phyloP scores from a whole-genome alignment of 1,140 invertebrate genomes.

The Plutomurus gul region DNA sequence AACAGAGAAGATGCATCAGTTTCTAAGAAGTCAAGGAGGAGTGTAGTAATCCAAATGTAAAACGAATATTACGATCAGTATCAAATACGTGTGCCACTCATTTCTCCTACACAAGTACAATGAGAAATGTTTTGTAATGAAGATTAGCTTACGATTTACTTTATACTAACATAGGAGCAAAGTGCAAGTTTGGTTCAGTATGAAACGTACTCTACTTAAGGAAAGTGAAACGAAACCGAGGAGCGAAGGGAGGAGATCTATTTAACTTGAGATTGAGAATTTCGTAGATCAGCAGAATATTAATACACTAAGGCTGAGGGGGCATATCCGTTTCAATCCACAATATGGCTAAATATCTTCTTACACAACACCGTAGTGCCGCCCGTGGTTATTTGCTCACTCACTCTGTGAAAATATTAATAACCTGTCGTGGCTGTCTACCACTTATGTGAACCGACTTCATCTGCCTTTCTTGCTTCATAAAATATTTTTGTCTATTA shows the following conservation, averaged over 20 bases:
- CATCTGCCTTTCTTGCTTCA: neutral
- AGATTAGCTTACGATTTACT: neutral
- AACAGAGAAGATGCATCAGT: no score
- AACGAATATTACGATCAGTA: no score
- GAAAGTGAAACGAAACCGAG: neutral
- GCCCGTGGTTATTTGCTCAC: slow-evolving; percentile 28
- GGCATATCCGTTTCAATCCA: neutral
- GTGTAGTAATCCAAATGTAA: no score
- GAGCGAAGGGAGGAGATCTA: neutral
- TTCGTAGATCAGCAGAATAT: neutral
- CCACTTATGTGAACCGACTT: neutral
- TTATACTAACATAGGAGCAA: no score
- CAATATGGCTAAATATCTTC: neutral
- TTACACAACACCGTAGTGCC: neutral
- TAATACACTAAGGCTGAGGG: neutral
- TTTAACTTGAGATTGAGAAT: neutral
- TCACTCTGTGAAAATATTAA: slow-evolving; percentile 35
- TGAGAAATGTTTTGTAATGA: neutral
- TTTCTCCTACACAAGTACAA: no score
- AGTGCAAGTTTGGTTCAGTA: neutral
- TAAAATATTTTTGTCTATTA: neutral
- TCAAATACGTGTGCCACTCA: no score
- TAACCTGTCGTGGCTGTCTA: neutral
- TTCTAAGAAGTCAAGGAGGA: no score
- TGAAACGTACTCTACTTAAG: neutral